Conservation (phyloP, 2,113 vertebrate genomes). For the Neolamprologus falcicula region DNA sequence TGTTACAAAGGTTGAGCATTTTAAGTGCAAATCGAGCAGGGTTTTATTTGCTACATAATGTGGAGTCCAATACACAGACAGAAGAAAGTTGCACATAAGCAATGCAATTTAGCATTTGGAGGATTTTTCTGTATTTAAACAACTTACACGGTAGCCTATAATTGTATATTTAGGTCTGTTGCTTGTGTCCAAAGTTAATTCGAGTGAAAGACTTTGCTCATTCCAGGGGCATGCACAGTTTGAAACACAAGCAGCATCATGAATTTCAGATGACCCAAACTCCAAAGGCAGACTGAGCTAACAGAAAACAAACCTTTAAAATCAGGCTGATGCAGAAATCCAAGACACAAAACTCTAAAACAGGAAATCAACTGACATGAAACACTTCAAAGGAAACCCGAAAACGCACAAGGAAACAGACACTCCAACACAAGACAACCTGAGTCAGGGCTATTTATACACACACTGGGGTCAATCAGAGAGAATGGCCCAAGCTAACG, state of each 20-base stretch:
- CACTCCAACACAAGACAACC: not conserved
- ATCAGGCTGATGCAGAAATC: not conserved
- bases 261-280: not conserved
- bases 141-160: not conserved
- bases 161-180: not conserved
- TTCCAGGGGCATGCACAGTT: not conserved
- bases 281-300: not conserved
- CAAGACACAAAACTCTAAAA: not conserved
- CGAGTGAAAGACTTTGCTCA: not conserved
- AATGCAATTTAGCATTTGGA: not conserved
- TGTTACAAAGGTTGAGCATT: not conserved
- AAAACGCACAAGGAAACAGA: not conserved
- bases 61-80: not conserved
- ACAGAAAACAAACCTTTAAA: not conserved
- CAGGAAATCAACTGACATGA: not conserved
- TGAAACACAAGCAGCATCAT: not conserved
- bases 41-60: not conserved
- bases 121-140: not conserved
- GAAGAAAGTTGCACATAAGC: not conserved
- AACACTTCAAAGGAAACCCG: not conserved
- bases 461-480: not conserved
- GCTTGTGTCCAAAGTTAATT: not conserved
- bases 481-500: not conserved
- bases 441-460: not conserved
- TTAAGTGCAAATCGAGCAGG: not conserved